Percentiles rank a stretch among this genome's conserved stretches.
Evolutionary conservation across 2,888 invertebrate genomes (phyloP).

Genomic region (Strigamia transsilvanica): DNA sequence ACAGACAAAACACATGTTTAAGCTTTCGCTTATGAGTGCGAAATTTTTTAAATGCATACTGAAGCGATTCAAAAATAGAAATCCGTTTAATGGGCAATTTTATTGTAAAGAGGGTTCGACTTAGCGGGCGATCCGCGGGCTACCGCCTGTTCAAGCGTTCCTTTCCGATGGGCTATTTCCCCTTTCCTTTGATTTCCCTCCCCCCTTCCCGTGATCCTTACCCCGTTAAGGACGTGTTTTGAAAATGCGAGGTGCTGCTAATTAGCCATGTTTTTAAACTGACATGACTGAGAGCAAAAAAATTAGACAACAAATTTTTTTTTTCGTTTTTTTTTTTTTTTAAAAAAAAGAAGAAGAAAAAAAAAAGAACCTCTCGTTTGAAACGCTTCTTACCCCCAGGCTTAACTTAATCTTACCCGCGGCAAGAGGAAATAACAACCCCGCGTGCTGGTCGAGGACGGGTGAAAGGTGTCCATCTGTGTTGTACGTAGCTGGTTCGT

Average conservation of each 20-base stretch:
- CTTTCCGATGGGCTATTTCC: slow-evolving; percentile 41
- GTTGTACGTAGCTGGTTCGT: not conserved
- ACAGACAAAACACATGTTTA: not conserved
- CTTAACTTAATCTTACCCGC: slow-evolving; percentile 23
- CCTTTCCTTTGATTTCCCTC: slow-evolving; percentile 12
- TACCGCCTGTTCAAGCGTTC: slow-evolving; percentile 35
- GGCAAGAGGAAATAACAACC: slow-evolving; percentile 17
- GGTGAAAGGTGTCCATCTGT: not conserved
- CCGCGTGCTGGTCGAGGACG: not conserved
- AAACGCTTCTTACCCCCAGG: not conserved
- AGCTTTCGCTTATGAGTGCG: not conserved
- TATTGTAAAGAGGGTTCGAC: not conserved
- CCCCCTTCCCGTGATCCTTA: not conserved
- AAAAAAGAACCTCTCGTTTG: not conserved
- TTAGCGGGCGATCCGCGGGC: slow-evolving; percentile 36
- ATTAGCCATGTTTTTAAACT: slow-evolving; percentile 32
- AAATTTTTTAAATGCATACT: not conserved
- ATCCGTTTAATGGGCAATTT: not conserved
- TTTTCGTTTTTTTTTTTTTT: no score
- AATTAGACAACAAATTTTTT: not conserved
- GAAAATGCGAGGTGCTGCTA: slow-evolving; percentile 20
- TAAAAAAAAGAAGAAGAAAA: not conserved
- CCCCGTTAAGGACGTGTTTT: slow-evolving; percentile 1
- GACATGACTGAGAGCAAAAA: not conserved
- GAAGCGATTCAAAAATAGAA: not conserved